Conservation (phyloP, 2,113 vertebrate genomes). For the Tachuris rubrigastra region DNA sequence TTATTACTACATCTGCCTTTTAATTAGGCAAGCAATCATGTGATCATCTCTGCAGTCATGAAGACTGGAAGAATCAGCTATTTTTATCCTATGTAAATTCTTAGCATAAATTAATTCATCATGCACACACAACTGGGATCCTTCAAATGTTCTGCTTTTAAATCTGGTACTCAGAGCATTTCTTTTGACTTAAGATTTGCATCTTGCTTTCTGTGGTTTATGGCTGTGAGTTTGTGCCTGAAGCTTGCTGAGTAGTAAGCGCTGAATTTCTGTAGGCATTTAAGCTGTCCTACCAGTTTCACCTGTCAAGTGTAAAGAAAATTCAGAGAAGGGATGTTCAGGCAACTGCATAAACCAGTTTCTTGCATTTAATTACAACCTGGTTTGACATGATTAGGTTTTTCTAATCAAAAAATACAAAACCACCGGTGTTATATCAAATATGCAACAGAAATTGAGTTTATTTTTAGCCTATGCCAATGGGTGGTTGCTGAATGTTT, state of each 20-base stretch:
- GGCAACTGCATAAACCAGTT: neutral
- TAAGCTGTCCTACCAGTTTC: conserved; percentile 32
- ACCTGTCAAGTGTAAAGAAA: neutral
- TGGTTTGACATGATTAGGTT: neutral
- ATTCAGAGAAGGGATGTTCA: neutral
- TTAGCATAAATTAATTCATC: conserved; percentile 27
- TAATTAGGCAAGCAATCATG: conserved; percentile 39
- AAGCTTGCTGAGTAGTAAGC: neutral
- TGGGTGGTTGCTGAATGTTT: neutral
- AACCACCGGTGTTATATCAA: neutral
- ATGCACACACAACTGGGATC: neutral
- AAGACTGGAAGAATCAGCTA: conserved; percentile 26
- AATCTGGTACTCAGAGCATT: neutral
- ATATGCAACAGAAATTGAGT: neutral
- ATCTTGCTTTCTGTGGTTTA: neutral
- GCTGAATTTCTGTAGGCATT: neutral
- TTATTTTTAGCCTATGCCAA: neutral
- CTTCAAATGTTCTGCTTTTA: neutral
- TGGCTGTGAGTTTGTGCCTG: neutral
- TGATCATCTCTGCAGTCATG: neutral
- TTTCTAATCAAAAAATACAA: neutral
- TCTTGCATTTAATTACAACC: conserved; percentile 5
- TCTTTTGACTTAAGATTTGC: neutral
- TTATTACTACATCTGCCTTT: conserved; percentile 44
- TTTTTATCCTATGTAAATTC: conserved; percentile 33